These are phyloP conservation scores for Misgurnus mizolepis DNA, from an alignment of 2,113 vertebrate species.

Conservation along the genomic window DNA sequence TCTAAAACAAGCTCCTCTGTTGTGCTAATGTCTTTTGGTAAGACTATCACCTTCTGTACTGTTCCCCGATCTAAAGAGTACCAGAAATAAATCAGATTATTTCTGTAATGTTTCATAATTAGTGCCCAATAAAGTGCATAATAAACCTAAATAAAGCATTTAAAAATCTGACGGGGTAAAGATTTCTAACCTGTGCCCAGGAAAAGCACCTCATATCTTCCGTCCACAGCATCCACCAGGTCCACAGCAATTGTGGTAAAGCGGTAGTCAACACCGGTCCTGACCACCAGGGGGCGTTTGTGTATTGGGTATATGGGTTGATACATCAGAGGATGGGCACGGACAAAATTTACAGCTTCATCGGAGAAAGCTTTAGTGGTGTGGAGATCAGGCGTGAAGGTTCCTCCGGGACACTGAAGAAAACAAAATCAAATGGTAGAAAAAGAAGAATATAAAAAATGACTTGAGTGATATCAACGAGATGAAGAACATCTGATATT, in stretches of 20 bases:
- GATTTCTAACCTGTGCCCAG: constrained; percentile 78
- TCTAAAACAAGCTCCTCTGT: constrained; percentile 82
- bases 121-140: neutral
- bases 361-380: constrained; percentile 83
- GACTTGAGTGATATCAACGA: neutral
- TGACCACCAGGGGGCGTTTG: constrained; percentile 82
- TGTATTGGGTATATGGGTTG: constrained; percentile 80
- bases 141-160: neutral
- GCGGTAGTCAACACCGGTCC: constrained; percentile 79
- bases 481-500: neutral
- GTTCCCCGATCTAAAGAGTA: constrained; percentile 75
- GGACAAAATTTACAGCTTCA: constrained; percentile 82
- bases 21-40: constrained; percentile 76
- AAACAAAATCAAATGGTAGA: neutral
- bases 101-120: neutral
- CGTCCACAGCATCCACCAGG: constrained; percentile 81
- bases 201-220: constrained; percentile 83
- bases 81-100: neutral
- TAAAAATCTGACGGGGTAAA: neutral
- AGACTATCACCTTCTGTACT: constrained; percentile 82
- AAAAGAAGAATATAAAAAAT: neutral
- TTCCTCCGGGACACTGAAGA: constrained; percentile 81
- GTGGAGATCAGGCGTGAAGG: constrained; percentile 79
- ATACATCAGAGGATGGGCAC: constrained; percentile 83
- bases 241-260: constrained; percentile 83